Conservation (phyloP, 2,797 vertebrate species). For the Ataeniobius toweri region DNA sequence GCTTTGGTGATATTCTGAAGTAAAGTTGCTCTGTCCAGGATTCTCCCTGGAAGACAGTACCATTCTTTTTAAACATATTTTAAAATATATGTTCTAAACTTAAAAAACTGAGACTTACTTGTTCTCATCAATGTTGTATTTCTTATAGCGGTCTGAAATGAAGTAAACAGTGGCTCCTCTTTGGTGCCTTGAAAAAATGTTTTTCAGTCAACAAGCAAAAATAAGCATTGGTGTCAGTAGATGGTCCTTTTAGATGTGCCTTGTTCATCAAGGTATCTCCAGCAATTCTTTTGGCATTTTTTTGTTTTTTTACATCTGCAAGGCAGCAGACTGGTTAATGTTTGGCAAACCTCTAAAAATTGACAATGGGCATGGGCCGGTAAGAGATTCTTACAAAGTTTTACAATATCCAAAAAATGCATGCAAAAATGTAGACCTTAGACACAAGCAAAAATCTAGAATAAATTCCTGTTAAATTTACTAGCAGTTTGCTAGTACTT, state of each 20-base stretch:
- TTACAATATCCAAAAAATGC: not conserved
- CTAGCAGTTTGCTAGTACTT: not conserved
- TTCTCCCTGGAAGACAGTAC: conserved; percentile 19
- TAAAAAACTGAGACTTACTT: not conserved
- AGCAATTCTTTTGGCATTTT: conserved; percentile 5
- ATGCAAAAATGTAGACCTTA: not conserved
- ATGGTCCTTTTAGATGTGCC: conserved; percentile 60
- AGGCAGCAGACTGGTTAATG: conserved; percentile 33
- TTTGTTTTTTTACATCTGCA: conserved; percentile 6
- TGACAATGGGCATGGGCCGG: not conserved
- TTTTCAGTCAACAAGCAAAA: conserved; percentile 23
- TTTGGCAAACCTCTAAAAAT: conserved; percentile 10
- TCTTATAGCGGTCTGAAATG: not conserved
- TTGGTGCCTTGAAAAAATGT: conserved; percentile 20
- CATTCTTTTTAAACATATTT: conserved; percentile 32
- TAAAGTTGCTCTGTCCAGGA: not conserved
- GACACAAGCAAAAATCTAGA: not conserved
- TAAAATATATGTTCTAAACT: not conserved
- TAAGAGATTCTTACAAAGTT: not conserved
- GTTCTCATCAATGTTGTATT: conserved; percentile 14
- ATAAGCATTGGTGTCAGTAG: conserved; percentile 27
- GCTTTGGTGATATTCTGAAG: conserved; percentile 10
- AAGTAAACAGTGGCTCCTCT: conserved; percentile 18
- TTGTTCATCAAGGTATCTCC: conserved; percentile 53
- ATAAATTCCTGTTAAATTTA: not conserved